Percentiles rank a stretch among this genome's conserved stretches.
Conservation (phyloP, 2,888 invertebrate species). For the Ectemnius lituratus region DNA sequence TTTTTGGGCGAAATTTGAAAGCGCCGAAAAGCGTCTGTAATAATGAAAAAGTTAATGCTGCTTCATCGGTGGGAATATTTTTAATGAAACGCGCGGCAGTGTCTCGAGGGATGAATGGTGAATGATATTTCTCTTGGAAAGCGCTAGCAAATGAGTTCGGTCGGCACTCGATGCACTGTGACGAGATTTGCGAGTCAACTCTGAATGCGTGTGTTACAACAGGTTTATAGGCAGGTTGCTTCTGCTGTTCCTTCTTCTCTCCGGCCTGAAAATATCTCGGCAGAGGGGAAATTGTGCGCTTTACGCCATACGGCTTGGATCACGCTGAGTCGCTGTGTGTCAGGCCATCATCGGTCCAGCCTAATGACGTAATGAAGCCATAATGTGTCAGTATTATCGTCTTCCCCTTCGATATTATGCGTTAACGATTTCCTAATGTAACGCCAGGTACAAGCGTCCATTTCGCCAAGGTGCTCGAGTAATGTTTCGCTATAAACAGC, state of each 20-base stretch:
- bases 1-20: too few species aligned
- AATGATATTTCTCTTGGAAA: conserved; percentile 48
- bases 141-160: conserved; percentile 50
- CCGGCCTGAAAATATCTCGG: too few species aligned
- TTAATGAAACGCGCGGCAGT: conserved; percentile 46
- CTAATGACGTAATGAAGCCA: conserved; percentile 7
- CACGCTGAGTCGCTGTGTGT: not conserved
- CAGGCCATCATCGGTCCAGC: not conserved
- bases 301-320: conserved; percentile 7
- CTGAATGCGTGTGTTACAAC: conserved; percentile 31
- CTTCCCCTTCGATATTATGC: conserved; percentile 2
- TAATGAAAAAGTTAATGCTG: not conserved
- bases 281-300: conserved; percentile 11
- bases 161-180: conserved; percentile 31
- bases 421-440: conserved; percentile 6
- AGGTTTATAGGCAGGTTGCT: conserved; percentile 39
- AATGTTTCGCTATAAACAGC: not conserved
- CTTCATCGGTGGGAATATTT: conserved; percentile 3
- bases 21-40: too few species aligned
- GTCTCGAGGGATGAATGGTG: conserved; percentile 48
- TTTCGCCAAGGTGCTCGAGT: not conserved
- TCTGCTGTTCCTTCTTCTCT: not conserved
- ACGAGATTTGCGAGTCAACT: conserved; percentile 34
- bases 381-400: not conserved
- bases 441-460: not conserved